Conservation (phyloP, 2,113 vertebrate species). For the Callipepla californica region DNA sequence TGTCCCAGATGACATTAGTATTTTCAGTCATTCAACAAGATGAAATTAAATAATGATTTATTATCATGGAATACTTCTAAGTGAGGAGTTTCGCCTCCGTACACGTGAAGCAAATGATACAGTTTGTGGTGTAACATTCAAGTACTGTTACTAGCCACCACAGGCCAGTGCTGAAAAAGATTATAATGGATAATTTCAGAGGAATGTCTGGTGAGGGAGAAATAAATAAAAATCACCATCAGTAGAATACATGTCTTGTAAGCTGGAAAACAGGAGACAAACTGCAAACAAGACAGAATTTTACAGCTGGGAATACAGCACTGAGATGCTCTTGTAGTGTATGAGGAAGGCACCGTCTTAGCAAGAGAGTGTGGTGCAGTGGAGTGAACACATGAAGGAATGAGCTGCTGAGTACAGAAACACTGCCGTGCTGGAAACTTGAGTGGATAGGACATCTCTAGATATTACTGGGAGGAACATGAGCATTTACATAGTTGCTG, state of each 20-base stretch:
- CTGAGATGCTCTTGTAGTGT: background rate
- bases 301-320: background rate
- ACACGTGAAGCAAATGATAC: background rate
- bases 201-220: background rate
- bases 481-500: background rate
- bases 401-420: background rate
- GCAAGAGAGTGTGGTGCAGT: background rate
- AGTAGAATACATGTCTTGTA: background rate
- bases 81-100: background rate
- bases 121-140: background rate
- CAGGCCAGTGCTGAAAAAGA: background rate
- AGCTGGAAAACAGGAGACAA: background rate
- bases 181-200: background rate
- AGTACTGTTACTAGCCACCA: background rate
- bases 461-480: background rate
- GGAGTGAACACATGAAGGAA: background rate
- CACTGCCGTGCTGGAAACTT: background rate
- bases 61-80: background rate
- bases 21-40: background rate
- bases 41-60: slow-evolving; percentile 26
- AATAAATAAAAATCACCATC: background rate
- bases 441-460: background rate
- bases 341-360: background rate
- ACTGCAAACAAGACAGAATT: background rate
- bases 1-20: background rate